A percentile compares a stretch with the other conserved stretches of the same genome.
Evolutionary conservation across 1,140 invertebrate genomes (phyloP).

Genomic region (Lepidurus packardi): DNA sequence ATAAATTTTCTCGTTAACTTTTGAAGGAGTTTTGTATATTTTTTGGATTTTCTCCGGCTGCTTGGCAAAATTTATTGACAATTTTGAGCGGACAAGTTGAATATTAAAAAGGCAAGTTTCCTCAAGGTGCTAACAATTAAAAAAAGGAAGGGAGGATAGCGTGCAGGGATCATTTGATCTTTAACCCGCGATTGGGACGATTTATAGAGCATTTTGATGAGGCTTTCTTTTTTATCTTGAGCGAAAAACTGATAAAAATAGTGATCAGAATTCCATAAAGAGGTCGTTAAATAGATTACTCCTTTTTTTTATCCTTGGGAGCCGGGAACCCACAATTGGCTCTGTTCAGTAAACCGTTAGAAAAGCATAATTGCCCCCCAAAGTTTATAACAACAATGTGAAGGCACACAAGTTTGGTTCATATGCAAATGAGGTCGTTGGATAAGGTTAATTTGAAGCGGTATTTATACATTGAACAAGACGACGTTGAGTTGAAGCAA

Average conservation of each 20-base stretch:
- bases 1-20: conserved; percentile 20
- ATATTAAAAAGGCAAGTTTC: neutral
- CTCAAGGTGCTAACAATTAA: conserved; percentile 22
- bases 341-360: neutral
- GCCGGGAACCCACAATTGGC: neutral
- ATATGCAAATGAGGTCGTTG: conserved; percentile 21
- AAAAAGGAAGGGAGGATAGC: conserved; percentile 18
- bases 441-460: conserved; percentile 15
- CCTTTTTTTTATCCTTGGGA: neutral
- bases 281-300: neutral
- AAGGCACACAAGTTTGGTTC: neutral
- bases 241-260: neutral
- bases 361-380: neutral
- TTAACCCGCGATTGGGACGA: conserved; percentile 20
- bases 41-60: neutral
- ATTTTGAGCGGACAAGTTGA: conserved; percentile 11
- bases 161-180: conserved; percentile 21
- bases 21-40: conserved; percentile 16
- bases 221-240: neutral
- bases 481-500: neutral
- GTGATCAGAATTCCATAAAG: conserved; percentile 15
- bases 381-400: neutral
- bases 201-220: conserved; percentile 22
- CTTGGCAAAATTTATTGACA: conserved; percentile 16
- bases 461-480: conserved; percentile 12